Conservation (phyloP, 1,140 invertebrate genomes). For the Bradynema listronoti region DNA sequence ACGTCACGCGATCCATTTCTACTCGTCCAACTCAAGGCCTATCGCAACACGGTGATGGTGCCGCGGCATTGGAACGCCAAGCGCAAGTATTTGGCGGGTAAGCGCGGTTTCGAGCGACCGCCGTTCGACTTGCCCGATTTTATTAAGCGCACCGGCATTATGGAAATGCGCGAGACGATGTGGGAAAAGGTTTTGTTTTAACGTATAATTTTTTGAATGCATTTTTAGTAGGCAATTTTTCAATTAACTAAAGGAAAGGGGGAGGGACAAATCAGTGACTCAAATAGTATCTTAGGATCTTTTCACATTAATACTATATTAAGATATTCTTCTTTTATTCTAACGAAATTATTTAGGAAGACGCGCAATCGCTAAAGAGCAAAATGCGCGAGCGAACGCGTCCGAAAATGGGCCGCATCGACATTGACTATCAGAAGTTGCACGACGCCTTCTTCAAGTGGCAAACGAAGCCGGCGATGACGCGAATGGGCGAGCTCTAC, state of each 20-base stretch:
- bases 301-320: background rate
- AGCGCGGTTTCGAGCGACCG: slow-evolving; percentile 95
- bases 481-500: slow-evolving; percentile 95
- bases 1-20: slow-evolving; percentile 92
- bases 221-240: background rate
- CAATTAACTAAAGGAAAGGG: background rate
- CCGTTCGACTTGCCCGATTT: slow-evolving; percentile 97
- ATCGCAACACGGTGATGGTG: slow-evolving; percentile 84
- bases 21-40: slow-evolving; percentile 81
- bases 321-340: slow-evolving; percentile 15
- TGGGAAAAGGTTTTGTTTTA: slow-evolving; percentile 65
- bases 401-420: slow-evolving; percentile 97
- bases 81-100: slow-evolving; percentile 87
- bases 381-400: slow-evolving; percentile 95
- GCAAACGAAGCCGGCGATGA: slow-evolving; percentile 98
- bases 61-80: slow-evolving; percentile 99
- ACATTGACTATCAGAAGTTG: slow-evolving; percentile 98
- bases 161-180: slow-evolving; percentile 97
- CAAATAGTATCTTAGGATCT: slow-evolving; percentile 4
- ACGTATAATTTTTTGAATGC: background rate
- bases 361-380: slow-evolving; percentile 87
- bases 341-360: slow-evolving; percentile 65
- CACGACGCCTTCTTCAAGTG: slow-evolving; percentile 99
- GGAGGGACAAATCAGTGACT: background rate
- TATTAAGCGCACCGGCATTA: slow-evolving; percentile 96